Base-by-base conservation (phyloP, 2,797 vertebrate species). In the Neostethus bicornis region DNA sequence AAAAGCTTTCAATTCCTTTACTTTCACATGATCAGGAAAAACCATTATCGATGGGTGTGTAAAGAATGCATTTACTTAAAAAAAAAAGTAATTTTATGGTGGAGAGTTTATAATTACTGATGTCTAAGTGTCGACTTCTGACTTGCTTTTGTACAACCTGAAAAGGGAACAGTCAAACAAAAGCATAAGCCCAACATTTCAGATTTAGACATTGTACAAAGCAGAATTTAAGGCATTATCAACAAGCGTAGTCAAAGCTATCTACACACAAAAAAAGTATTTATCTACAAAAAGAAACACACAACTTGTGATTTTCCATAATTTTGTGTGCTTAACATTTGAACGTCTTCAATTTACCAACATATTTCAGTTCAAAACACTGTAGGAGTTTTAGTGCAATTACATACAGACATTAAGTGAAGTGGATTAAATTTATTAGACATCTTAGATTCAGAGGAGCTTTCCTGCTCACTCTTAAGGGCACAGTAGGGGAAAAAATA, bases 221-320 rank as follows among this genome's bases (percentile, higher is more conserved):
- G 87, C 86, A 83, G 78, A 86, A 84, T 80, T 90, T 93, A 93
- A 93, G 92, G 91, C 92, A 84, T 87, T 91, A 91, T 79, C 47
- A 51, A 92, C 87, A 91, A 88, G 90, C 88, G 75, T 83, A 76
- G 77, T 83, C 75, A 77, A 89, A 92, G 78, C 67, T 45, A 88
- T 74, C 74, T 85, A 68, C 85, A 90, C 83, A 73, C 6, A 26
- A 70, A 58, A 46, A 59, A 53, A 35, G 51, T 53, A 34, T 24
- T 26, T 68, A 77, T 48, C 46, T 85, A 89, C 88, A 82, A 88
- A 87, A 86, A 90, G 67, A 83, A 76, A 81, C 80, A 84, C 82
- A 83, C 70, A 75, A 75, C 69, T 52, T 55, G 66, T 54, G 17
- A 68, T 68, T 85, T 79, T 55, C 67, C 61, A 34, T 62, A 70